A percentile compares a stretch with the other conserved stretches of the same genome.
phyloP scores from a whole-genome alignment of 2,888 invertebrate genomes.

The Microdon myrmicae region DNA sequence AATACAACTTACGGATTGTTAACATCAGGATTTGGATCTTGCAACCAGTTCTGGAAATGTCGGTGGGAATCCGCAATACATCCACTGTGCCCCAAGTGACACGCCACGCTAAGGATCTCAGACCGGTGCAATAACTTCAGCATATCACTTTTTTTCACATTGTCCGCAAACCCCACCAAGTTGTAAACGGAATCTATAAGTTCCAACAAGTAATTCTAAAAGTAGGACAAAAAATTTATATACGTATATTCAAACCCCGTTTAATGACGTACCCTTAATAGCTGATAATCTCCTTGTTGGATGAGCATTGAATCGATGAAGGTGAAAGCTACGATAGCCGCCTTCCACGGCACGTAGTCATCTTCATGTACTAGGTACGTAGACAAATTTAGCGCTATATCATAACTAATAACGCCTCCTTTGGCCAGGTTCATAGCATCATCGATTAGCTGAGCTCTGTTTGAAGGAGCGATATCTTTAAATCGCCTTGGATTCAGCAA shows the following conservation, averaged over 20 bases:
- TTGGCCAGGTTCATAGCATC: conserved; percentile 85
- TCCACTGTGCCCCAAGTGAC: conserved; percentile 77
- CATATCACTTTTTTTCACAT: conserved; percentile 70
- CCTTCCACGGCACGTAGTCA: conserved; percentile 90
- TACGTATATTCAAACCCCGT: background rate
- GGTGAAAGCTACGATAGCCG: conserved; percentile 79
- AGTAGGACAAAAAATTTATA: background rate
- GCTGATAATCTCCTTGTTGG: conserved; percentile 76
- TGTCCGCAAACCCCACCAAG: conserved; percentile 77
- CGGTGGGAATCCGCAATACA: conserved; percentile 79
- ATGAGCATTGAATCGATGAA: conserved; percentile 84
- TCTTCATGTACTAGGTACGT: conserved; percentile 81
- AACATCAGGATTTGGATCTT: conserved; percentile 75
- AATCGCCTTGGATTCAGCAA: conserved; percentile 73
- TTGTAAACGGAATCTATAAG: conserved; percentile 75
- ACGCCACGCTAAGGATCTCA: conserved; percentile 79
- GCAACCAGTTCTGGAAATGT: conserved; percentile 81
- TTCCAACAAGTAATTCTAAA: conserved; percentile 76
- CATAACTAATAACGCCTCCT: conserved; percentile 78
- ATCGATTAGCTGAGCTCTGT: conserved; percentile 88
- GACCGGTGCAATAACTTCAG: conserved; percentile 77
- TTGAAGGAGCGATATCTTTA: conserved; percentile 77
- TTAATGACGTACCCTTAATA: conserved; percentile 70
- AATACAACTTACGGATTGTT: conserved; percentile 76
- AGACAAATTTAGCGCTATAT: conserved; percentile 81